Evolutionary conservation across 2,113 vertebrate species (phyloP).

Genomic region (Chionodraco myersi): DNA sequence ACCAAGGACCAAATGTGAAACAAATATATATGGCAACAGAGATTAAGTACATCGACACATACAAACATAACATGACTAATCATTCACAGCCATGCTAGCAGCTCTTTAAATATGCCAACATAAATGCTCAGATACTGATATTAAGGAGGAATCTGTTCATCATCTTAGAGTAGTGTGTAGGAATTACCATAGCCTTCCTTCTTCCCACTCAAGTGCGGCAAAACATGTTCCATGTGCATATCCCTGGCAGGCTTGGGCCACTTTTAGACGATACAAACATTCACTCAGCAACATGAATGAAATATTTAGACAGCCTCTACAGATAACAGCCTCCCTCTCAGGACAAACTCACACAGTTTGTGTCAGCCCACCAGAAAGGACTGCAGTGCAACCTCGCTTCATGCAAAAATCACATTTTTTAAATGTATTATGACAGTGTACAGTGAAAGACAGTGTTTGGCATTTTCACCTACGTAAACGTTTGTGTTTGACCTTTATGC

Average conservation of each 20-base stretch:
- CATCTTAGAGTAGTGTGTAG: neutral
- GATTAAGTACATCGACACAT: neutral
- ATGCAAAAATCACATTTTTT: neutral
- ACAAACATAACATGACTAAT: neutral
- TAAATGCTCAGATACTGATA: neutral
- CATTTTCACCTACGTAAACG: constrained; percentile 3
- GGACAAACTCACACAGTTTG: constrained; percentile 33
- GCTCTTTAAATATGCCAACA: neutral
- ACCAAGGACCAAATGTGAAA: neutral
- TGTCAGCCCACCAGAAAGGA: constrained; percentile 32
- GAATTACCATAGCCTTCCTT: neutral
- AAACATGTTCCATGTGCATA: constrained; percentile 25
- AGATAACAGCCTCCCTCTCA: constrained; percentile 74
- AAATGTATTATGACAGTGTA: neutral
- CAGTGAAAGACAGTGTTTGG: neutral
- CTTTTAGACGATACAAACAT: constrained; percentile 67
- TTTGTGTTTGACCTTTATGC: constrained; percentile 18
- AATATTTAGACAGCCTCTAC: constrained; percentile 83
- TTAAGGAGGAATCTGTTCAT: too few species aligned
- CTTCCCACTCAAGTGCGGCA: neutral
- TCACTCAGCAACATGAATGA: constrained; percentile 76
- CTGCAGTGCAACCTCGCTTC: constrained; percentile 33
- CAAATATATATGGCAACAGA: neutral
- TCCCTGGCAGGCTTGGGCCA: constrained; percentile 40
- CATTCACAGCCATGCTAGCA: neutral